Evolutionary conservation across 2,797 vertebrate genomes (phyloP).

Genomic region (Sciurus vulgaris): DNA sequence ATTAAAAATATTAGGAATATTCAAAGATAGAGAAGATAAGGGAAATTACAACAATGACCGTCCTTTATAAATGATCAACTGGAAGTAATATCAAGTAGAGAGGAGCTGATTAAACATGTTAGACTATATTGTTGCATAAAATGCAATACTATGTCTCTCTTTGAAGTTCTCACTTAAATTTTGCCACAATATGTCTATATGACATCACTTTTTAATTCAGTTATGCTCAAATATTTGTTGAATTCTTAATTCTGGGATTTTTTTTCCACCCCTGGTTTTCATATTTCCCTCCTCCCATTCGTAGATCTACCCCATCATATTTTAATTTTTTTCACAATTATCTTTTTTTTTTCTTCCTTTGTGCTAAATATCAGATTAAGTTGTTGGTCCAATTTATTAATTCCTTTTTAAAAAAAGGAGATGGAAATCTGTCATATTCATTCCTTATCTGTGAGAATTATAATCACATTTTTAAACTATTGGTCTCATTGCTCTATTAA

Average conservation of each 20-base stretch:
- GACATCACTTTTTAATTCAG: not conserved
- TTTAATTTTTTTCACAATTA: conserved; percentile 20
- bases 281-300: not conserved
- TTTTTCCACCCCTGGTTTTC: not conserved
- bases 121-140: not conserved
- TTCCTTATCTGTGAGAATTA: not conserved
- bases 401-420: not conserved
- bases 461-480: not conserved
- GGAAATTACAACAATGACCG: not conserved
- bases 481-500: not conserved
- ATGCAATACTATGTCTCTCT: not conserved
- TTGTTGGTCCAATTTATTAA: not conserved
- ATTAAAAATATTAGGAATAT: not conserved
- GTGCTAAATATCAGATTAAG: not conserved
- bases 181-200: not conserved
- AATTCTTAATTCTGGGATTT: not conserved
- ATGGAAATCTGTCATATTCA: not conserved
- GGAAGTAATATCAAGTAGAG: not conserved
- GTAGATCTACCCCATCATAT: not conserved
- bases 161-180: not conserved
- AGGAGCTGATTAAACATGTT: not conserved
- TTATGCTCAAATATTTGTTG: not conserved
- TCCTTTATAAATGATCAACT: not conserved
- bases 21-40: not conserved
- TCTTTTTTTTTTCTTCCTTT: not conserved